A percentile compares a stretch with the other conserved stretches of the same genome.
Conservation (phyloP, 2,888 invertebrate species). For the Chalcis sispes region DNA sequence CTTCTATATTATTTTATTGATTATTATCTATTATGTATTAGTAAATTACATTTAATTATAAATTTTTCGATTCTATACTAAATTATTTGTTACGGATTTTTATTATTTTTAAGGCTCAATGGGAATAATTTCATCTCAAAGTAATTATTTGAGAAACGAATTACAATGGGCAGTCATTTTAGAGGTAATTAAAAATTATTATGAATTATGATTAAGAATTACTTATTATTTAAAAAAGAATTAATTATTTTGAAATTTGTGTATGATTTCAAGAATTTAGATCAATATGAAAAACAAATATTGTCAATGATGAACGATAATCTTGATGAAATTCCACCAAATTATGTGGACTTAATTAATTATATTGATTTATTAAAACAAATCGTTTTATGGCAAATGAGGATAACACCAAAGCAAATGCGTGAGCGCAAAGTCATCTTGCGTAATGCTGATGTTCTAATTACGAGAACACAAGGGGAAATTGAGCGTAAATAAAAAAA, state of each 20-base stretch:
- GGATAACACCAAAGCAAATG: constrained; percentile 42
- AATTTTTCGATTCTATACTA: no score
- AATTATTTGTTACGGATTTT: no score
- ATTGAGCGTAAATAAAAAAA: constrained; percentile 31
- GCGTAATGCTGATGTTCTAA: constrained; percentile 40
- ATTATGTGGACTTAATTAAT: background rate
- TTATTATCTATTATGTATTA: no score
- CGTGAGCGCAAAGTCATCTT: constrained; percentile 31
- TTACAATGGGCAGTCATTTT: constrained; percentile 10
- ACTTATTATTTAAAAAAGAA: background rate
- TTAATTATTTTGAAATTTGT: background rate
- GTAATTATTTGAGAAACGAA: background rate
- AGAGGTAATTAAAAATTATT: constrained; percentile 21
- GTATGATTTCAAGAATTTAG: constrained; percentile 16
- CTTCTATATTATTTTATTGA: no score
- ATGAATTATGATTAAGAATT: background rate
- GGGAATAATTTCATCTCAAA: no score
- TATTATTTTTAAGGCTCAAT: no score
- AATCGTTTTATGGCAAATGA: constrained; percentile 36
- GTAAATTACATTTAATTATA: no score
- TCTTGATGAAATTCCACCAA: constrained; percentile 4
- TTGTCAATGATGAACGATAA: constrained; percentile 20
- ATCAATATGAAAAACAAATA: constrained; percentile 28
- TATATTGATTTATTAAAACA: constrained; percentile 21
- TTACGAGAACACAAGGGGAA: constrained; percentile 10